A percentile compares a stretch with the other conserved stretches of the same genome.
phyloP scores from a whole-genome alignment of 2,797 vertebrate genomes.

The Clarias laeviceps region DNA sequence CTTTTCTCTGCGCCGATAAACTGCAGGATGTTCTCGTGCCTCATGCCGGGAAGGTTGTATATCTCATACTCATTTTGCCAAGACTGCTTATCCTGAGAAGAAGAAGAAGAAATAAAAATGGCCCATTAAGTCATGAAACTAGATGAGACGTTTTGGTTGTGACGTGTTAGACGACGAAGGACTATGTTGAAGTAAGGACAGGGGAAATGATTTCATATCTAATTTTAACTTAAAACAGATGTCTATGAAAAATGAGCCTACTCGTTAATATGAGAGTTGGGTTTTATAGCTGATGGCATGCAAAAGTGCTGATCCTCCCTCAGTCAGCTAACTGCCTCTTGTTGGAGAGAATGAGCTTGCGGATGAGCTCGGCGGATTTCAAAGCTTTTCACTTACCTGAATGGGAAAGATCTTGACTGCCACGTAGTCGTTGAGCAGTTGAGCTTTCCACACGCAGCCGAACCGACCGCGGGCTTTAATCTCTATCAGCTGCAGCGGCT shows the following conservation, averaged over 20 bases:
- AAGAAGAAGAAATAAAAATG: not conserved
- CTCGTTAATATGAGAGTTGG: not conserved
- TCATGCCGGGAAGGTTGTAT: slow-evolving; percentile 88
- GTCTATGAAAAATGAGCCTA: not conserved
- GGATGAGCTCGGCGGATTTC: slow-evolving; percentile 44
- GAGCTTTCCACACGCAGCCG: slow-evolving; percentile 93
- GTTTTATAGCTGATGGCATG: slow-evolving; percentile 15
- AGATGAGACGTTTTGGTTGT: not conserved
- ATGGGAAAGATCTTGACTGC: slow-evolving; percentile 93
- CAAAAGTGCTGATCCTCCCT: slow-evolving; percentile 13
- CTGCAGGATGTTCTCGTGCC: slow-evolving; percentile 88
- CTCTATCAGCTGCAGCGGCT: slow-evolving; percentile 89
- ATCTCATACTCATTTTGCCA: slow-evolving; percentile 96
- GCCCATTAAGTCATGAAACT: not conserved
- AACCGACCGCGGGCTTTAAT: slow-evolving; percentile 91
- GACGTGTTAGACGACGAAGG: not conserved
- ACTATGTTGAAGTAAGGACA: not conserved
- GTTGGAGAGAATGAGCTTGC: slow-evolving; percentile 25
- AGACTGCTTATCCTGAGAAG: slow-evolving; percentile 84
- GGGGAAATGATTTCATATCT: not conserved
- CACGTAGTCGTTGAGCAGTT: slow-evolving; percentile 86
- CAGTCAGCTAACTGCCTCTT: slow-evolving; percentile 22
- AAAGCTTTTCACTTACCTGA: slow-evolving; percentile 75
- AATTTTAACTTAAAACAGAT: not conserved
- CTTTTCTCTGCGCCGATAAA: slow-evolving; percentile 91